Evolutionary conservation across 2,888 invertebrate genomes (phyloP), one percentile per base, ranked within the genome.

Genomic region (Tortricodes alternella): DNA sequence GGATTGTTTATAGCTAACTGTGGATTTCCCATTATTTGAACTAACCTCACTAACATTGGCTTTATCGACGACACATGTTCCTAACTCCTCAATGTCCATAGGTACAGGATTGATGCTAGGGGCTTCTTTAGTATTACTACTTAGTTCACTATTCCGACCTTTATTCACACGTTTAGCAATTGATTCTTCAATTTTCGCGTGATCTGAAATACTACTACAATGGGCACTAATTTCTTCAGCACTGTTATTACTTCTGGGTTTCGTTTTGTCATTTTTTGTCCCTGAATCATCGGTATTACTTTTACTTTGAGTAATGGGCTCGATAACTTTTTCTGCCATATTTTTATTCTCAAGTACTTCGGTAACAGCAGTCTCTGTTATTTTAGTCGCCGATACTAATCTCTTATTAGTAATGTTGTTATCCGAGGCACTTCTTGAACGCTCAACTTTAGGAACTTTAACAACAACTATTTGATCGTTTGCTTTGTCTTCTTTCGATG

Each of bases 381-480:
- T n/a, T 37, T 37, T 51, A 9, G 39, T 23, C 11, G 37, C 21
- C 7, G 53, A 32, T 46, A 43, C 38, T 35, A 48, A 48, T 50
- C 62, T 58, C 24, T 53, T 61, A 38, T 57, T 66, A 21, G 58
- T 38, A 35, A 53, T 11, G 46, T 43, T 60, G 29, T 59, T 59
- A 23, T 72, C 78, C 19, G 69, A 19, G 38, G 63, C 51, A 39
- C 73, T 62, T 57, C 74, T 65, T 57, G 73, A 57, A 44, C 79
- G 71, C 24, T 88, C 85, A 11, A 87, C 84, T 71, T 82, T 81
- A 51, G 89, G 89, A 53, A 89, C 83, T 71, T 88, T 80, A 0
- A 89, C 88, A 29, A 89, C 81, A 48, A 84, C 77, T 46, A 87
- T 80, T 76, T 87, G 85, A 65, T 89, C 87, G 49, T 74, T 66